These are phyloP conservation scores for Hyperoplus lanceolatus DNA, from an alignment of 2,797 vertebrate species.

Conservation along the genomic window DNA sequence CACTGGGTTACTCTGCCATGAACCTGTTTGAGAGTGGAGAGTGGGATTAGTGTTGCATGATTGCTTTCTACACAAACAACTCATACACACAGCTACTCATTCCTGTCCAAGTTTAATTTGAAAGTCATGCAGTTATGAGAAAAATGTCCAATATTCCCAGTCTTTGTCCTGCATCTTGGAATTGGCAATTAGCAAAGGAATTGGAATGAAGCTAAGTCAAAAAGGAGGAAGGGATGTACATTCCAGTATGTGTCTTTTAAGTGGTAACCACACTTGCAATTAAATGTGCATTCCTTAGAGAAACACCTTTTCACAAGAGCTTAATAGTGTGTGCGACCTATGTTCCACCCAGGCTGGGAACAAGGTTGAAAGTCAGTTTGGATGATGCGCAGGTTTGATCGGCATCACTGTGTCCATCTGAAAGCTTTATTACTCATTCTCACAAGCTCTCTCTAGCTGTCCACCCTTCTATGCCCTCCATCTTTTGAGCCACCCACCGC, in stretches of 20 bases:
- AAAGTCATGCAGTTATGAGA: slow-evolving; percentile 30
- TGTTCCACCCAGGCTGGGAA: not conserved
- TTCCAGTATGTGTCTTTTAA: slow-evolving; percentile 1
- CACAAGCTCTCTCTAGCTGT: slow-evolving; percentile 30
- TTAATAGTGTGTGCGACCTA: not conserved
- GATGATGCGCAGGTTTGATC: slow-evolving; percentile 25
- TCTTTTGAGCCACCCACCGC: slow-evolving; percentile 70
- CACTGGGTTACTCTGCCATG: slow-evolving; percentile 20
- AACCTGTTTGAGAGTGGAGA: slow-evolving; percentile 40
- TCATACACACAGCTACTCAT: slow-evolving; percentile 10
- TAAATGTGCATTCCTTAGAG: not conserved
- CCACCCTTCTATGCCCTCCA: slow-evolving; percentile 61
- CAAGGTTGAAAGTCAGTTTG: slow-evolving; percentile 14
- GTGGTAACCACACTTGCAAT: not conserved
- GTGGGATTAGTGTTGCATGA: slow-evolving; percentile 56
- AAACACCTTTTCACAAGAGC: slow-evolving; percentile 1
- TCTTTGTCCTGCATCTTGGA: not conserved
- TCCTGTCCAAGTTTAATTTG: slow-evolving; percentile 37
- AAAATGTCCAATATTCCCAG: slow-evolving; percentile 11
- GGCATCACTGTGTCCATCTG: slow-evolving; percentile 32
- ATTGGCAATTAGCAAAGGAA: not conserved
- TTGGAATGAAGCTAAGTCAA: not conserved
- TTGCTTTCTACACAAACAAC: slow-evolving; percentile 27
- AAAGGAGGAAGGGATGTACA: not conserved
- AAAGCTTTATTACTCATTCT: slow-evolving; percentile 38